These are phyloP conservation scores for Cordilura impudica DNA, from an alignment of 2,888 invertebrate genomes.

Conservation along the genomic window DNA sequence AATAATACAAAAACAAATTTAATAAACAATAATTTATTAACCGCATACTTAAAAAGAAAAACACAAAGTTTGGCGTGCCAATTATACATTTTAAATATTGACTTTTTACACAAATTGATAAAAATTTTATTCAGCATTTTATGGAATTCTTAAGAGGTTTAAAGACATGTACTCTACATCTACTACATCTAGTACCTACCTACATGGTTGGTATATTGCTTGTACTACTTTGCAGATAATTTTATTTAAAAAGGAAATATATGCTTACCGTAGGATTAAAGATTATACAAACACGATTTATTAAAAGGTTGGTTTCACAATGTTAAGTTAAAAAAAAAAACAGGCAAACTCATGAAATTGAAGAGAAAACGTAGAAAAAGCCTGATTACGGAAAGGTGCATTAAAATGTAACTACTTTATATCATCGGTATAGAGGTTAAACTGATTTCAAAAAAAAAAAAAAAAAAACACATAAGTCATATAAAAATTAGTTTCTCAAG, in stretches of 20 bases:
- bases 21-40: slow-evolving; percentile 43
- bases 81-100: slow-evolving; percentile 29
- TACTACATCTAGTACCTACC: not conserved
- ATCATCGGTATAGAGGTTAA: too few relatives aligned
- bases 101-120: slow-evolving; percentile 24
- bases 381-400: too few relatives aligned
- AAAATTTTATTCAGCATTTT: slow-evolving; percentile 12
- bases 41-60: slow-evolving; percentile 48
- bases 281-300: not conserved
- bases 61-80: slow-evolving; percentile 38
- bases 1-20: not conserved
- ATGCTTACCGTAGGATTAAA: slow-evolving; percentile 36
- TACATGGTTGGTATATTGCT: not conserved
- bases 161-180: not conserved
- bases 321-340: not conserved
- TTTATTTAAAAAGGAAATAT: not conserved
- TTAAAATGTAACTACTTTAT: too few relatives aligned
- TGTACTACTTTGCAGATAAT: not conserved
- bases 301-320: slow-evolving; percentile 8
- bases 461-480: too few relatives aligned
- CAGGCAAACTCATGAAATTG: not conserved
- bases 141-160: not conserved
- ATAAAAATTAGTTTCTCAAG: too few relatives aligned
- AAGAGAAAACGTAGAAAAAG: not conserved
- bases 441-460: too few relatives aligned